Evolutionary conservation across 2,888 invertebrate species (phyloP), one percentile per base, ranked within the genome.

Genomic region (Pimpla rufipes): DNA sequence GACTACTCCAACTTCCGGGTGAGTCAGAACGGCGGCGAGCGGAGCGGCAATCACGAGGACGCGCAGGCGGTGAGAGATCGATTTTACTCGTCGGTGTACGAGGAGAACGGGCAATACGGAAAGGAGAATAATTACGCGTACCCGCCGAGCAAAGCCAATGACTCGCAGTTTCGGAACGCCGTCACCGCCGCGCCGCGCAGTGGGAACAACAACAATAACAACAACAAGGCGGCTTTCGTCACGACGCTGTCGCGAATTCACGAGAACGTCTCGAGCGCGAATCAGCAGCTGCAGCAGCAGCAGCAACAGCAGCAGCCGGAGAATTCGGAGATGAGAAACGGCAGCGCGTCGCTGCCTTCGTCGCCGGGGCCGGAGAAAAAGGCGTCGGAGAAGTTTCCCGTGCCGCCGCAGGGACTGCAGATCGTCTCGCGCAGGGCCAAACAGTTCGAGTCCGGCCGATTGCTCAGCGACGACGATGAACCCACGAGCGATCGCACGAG

Each of bases 341-440:
- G 95, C 57, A 93, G 94, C 4, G 89, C 93, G 11, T 92, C 93
- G 16, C 88, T 93, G 8, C 91, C 93, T 3, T 91, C 91, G 23
- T 92, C 93, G 47, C 91, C 93, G 8, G 93, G 93, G 42, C 93
- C 91, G n/a, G 92, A 93, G 8, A 93, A 89, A 75, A 92, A 90
- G 73, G 80, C 76, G 5, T 85, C 79, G 78, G 93, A 91, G 45
- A 93, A 92, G 64, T 90, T 91, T 50, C 88, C 90, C 0, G 83
- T 90, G 37, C 93, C 94, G 0, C 93, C 93, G 0, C 92, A 92
- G 79, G 92, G 92, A 0, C 93, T 96, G 59, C 96, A 96, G 90
- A 94, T 97, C 80, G 97, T 97, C 47, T 96, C 96, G 16, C 95
- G 96, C 71, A 94, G 97, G 40, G 96, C 97, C 11, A 95, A 96